Conservation (phyloP, 2,797 vertebrate species). For the Melanotaenia parkinsoni region DNA sequence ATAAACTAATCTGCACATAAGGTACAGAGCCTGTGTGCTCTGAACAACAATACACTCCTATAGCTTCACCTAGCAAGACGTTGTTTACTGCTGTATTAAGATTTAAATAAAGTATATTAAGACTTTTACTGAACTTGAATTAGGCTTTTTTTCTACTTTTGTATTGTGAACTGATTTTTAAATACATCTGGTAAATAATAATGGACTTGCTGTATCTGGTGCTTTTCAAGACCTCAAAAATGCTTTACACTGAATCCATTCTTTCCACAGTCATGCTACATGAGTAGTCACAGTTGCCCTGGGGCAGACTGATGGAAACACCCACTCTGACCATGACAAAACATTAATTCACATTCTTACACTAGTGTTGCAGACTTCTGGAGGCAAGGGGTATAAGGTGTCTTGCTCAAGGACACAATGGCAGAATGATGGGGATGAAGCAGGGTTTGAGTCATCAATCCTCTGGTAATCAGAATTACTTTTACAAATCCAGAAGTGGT, state of each 20-base stretch:
- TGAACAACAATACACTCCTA: not conserved
- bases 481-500: not conserved
- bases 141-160: not conserved
- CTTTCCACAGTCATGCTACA: not conserved
- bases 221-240: no score
- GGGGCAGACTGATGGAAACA: not conserved
- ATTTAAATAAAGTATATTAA: not conserved
- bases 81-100: not conserved
- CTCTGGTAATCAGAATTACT: not conserved
- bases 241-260: not conserved
- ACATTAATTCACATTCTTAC: not conserved
- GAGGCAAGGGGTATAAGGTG: not conserved
- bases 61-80: not conserved
- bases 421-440: not conserved
- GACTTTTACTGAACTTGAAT: not conserved
- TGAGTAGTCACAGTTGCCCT: not conserved
- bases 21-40: not conserved
- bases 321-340: not conserved
- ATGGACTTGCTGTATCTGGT: not conserved
- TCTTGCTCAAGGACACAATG: not conserved
- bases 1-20: not conserved
- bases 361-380: not conserved
- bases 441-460: no score
- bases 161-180: not conserved
- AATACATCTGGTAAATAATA: not conserved